Base-by-base conservation (phyloP, 2,888 invertebrate genomes). In the Torymus aiolomorphi region DNA sequence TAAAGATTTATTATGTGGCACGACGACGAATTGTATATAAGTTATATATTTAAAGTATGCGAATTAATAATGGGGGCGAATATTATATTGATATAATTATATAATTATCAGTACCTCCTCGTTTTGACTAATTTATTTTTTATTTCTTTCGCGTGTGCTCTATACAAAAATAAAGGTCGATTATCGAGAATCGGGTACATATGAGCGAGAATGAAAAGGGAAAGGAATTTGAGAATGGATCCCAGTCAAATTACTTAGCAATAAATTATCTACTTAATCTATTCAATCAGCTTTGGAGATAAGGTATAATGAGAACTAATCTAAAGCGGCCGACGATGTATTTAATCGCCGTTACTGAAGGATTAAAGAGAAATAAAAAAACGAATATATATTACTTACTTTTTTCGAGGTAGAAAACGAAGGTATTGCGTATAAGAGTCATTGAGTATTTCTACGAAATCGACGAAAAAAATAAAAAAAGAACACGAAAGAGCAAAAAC, bases 181-280 rank as follows among this genome's bases (percentile, higher is more conserved):
- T 71, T 71, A 71, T 49, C 16, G 52, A 56, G 51, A 76, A 76
- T 65, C 61, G 16, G 62, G 65, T 65, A 67, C 61, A 57, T 54
- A 24, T 71, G 42, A 42, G 57, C 65, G 59, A 75, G 18, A 14
- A 78, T 73, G 13, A 72, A 72, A 73, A 73, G 31, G 42, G 42
- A 76, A 66, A 24, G 51, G 51, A 54, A 67, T 56, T 18, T 51
- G 16, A 65, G 56, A 18, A 71, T 76, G 24, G 84, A 85, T 84
- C 84, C 85, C 87, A 86, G 87, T 87, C 87, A 86, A 87, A 87
- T 87, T 87, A 87, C 83, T 82, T 87, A 87, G 87, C 87, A 87
- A 87, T 87, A 87, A 87, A 83, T 83, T 82, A 84, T 82, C 83
- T 85, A 86, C 84, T 87, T 85, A 86, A 86, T 83, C 82, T 84